phyloP scores from a whole-genome alignment of 2,888 invertebrate genomes.

The Formica aserva region DNA sequence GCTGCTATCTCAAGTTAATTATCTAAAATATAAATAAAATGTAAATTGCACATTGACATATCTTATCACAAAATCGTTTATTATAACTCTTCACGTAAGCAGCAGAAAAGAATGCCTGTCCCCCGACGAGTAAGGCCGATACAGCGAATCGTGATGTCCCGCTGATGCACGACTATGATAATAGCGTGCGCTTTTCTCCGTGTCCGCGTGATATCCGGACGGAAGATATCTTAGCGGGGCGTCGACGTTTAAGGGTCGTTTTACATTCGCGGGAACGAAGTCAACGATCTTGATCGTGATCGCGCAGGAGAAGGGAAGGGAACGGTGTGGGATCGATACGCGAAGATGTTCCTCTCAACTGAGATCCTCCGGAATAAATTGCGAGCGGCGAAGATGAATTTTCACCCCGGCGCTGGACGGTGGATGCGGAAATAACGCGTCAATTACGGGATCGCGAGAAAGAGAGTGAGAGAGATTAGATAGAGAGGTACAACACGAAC shows the following conservation, averaged over 20 bases:
- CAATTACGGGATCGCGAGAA: conserved; percentile 57
- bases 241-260: conserved; percentile 67
- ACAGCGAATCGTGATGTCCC: conserved; percentile 66
- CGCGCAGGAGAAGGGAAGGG: conserved; percentile 49
- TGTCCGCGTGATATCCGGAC: conserved; percentile 74
- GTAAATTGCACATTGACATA: conserved; percentile 23
- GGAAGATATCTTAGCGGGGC: conserved; percentile 67
- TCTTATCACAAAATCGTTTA: background rate
- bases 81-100: conserved; percentile 3
- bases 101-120: conserved; percentile 13
- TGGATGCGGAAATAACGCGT: conserved; percentile 66
- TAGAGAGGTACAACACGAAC: conserved; percentile 48
- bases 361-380: conserved; percentile 44
- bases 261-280: conserved; percentile 80
- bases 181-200: conserved; percentile 68
- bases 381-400: conserved; percentile 43
- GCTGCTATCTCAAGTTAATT: conserved; percentile 1
- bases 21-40: conserved; percentile 8
- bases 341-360: background rate
- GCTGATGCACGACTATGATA: conserved; percentile 75
- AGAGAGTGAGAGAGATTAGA: background rate
- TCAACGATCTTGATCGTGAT: conserved; percentile 82
- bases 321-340: conserved; percentile 20
- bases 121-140: background rate
- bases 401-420: conserved; percentile 34